These are phyloP conservation scores for Diaphora mendica DNA, from an alignment of 2,888 invertebrate species.

Conservation along the genomic window DNA sequence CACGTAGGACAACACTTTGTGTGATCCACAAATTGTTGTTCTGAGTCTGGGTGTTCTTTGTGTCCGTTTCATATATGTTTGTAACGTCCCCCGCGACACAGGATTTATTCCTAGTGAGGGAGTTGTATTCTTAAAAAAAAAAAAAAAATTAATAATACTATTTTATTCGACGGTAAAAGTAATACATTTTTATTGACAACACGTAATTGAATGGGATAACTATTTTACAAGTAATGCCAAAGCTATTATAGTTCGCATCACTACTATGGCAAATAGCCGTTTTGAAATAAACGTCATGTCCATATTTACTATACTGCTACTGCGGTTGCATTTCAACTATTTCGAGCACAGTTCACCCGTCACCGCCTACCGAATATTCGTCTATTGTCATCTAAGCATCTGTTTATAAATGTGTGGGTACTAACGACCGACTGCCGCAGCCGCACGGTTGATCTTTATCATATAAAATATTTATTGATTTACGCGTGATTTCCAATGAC, in stretches of 20 bases:
- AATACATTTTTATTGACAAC: too few relatives aligned
- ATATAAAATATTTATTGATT: conserved; percentile 57
- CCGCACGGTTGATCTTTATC: conserved; percentile 61
- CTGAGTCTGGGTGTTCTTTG: too few relatives aligned
- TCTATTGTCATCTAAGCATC: conserved; percentile 77
- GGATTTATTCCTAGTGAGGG: too few relatives aligned
- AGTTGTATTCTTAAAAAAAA: too few relatives aligned
- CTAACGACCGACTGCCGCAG: conserved; percentile 55
- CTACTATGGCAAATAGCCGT: too few relatives aligned
- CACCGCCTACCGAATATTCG: conserved; percentile 83
- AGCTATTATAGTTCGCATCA: neutral
- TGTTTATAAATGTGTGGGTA: conserved; percentile 69
- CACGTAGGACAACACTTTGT: too few relatives aligned
- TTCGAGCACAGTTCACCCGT: conserved; percentile 66
- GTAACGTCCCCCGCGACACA: too few relatives aligned
- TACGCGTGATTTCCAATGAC: conserved; percentile 56
- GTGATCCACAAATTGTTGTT: too few relatives aligned
- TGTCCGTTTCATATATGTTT: too few relatives aligned
- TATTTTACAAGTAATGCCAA: neutral
- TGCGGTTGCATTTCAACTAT: conserved; percentile 41
- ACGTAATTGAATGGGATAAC: neutral
- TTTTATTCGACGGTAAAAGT: too few relatives aligned
- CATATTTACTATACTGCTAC: conserved; percentile 56
- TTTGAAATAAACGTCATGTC: conserved; percentile 44
- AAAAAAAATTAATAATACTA: too few relatives aligned